A percentile compares a stretch with the other conserved stretches of the same genome.
Evolutionary conservation across 2,113 vertebrate genomes (phyloP).

Genomic region (Opisthocomus hoazin): DNA sequence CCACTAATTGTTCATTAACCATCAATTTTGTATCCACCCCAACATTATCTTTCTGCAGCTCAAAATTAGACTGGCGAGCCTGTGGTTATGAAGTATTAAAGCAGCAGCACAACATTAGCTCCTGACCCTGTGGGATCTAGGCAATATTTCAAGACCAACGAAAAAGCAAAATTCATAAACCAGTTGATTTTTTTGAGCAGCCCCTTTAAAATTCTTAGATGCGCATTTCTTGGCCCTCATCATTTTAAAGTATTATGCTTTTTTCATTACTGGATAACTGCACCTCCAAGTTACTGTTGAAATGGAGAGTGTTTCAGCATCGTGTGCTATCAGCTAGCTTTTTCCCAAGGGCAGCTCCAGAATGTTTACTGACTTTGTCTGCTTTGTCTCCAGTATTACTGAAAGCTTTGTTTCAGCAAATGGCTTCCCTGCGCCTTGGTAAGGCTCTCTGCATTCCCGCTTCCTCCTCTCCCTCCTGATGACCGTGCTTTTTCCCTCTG

Average conservation of each 20-base stretch:
- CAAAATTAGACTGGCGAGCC: not conserved
- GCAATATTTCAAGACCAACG: not conserved
- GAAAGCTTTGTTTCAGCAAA: not conserved
- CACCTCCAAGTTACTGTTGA: not conserved
- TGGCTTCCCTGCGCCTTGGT: not conserved
- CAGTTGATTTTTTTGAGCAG: not conserved
- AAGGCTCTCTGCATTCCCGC: not conserved
- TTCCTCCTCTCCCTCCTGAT: not conserved
- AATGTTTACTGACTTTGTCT: not conserved
- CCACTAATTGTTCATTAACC: not conserved
- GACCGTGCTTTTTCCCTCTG: not conserved
- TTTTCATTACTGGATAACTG: not conserved
- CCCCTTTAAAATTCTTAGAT: not conserved
- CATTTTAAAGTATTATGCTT: not conserved
- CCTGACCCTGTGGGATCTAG: not conserved
- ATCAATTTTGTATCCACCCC: not conserved
- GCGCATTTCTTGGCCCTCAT: not conserved
- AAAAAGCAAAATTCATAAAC: not conserved
- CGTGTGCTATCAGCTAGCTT: not conserved
- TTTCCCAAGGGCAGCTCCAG: not conserved
- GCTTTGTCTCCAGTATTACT: not conserved
- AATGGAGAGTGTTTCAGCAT: not conserved
- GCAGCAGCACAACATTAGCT: not conserved
- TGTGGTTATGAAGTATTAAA: not conserved
- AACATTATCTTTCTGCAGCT: not conserved